phyloP scores from a whole-genome alignment of 2,113 vertebrate species.

The Protomyctophum bolini region DNA sequence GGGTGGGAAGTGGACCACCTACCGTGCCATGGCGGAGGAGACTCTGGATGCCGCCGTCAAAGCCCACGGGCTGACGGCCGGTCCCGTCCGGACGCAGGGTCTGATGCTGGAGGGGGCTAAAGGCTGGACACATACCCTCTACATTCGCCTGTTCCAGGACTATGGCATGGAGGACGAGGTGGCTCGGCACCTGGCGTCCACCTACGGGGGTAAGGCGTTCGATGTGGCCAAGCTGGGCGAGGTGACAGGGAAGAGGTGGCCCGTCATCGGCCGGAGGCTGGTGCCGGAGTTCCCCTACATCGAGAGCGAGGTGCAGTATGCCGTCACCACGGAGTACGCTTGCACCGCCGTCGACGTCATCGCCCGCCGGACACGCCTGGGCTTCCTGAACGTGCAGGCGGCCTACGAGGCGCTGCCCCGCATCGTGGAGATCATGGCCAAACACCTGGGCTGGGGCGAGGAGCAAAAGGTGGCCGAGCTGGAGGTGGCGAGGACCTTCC shows the following conservation, averaged over 20 bases:
- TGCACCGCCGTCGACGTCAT: conserved; percentile 87
- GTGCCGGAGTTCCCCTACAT: conserved; percentile 91
- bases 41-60: conserved; percentile 80
- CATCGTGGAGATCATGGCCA: conserved; percentile 68
- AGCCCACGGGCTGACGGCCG: conserved; percentile 73
- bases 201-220: conserved; percentile 86
- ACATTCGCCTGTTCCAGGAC: conserved; percentile 88
- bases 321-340: conserved; percentile 86
- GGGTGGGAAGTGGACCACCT: conserved; percentile 92
- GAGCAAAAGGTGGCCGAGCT: conserved; percentile 80
- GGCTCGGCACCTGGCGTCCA: conserved; percentile 86
- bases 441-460: too few species aligned
- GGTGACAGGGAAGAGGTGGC: conserved; percentile 90
- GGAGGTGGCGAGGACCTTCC: conserved; percentile 85
- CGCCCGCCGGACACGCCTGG: conserved; percentile 84
- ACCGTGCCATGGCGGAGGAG: conserved; percentile 88
- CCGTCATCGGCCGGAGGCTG: conserved; percentile 86
- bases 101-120: conserved; percentile 84
- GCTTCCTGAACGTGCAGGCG: conserved; percentile 89
- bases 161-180: conserved; percentile 91
- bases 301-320: conserved; percentile 83
- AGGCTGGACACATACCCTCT: conserved; percentile 88
- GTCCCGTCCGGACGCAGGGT: conserved; percentile 80
- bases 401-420: conserved; percentile 87
- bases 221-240: conserved; percentile 89